phyloP scores from a whole-genome alignment of 2,888 invertebrate genomes.

The Protonemura montana region DNA sequence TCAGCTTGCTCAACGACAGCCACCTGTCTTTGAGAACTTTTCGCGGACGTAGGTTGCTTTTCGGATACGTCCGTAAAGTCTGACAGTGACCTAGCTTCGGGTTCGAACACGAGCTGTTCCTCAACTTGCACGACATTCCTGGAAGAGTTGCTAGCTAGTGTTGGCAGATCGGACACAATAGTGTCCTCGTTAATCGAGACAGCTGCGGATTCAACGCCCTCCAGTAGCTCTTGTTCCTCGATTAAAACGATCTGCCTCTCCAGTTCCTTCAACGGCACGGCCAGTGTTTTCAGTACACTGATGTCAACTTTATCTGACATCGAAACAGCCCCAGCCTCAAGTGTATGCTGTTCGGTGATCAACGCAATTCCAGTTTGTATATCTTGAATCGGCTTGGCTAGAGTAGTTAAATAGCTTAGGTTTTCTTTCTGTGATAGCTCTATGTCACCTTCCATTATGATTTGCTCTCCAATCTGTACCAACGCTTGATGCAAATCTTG shows the following conservation, averaged over 20 bases:
- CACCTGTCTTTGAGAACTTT: not conserved
- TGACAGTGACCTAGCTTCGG: conserved; percentile 45
- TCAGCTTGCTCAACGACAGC: not conserved
- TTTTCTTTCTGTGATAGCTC: not conserved
- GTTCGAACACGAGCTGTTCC: conserved; percentile 49
- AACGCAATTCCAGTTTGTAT: conserved; percentile 48
- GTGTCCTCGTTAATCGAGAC: conserved; percentile 51
- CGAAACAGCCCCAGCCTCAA: conserved; percentile 39
- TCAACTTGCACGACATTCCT: conserved; percentile 42
- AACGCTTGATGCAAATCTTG: conserved; percentile 44
- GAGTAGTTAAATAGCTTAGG: conserved; percentile 34
- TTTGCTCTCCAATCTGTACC: conserved; percentile 41
- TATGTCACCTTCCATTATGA: conserved; percentile 39
- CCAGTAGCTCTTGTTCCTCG: conserved; percentile 54
- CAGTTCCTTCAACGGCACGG: conserved; percentile 54
- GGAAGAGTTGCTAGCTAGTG: conserved; percentile 43
- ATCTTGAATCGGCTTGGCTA: conserved; percentile 45
- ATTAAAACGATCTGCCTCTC: conserved; percentile 56
- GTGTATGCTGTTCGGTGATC: conserved; percentile 37
- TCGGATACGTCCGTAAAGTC: conserved; percentile 43
- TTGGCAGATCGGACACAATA: conserved; percentile 45
- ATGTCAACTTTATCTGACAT: conserved; percentile 44
- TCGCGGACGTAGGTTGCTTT: not conserved
- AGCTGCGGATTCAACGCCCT: conserved; percentile 55
- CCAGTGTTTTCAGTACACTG: conserved; percentile 44